Base-by-base conservation (phyloP, 1,140 invertebrate species). In the Trichonephila clavipes region DNA sequence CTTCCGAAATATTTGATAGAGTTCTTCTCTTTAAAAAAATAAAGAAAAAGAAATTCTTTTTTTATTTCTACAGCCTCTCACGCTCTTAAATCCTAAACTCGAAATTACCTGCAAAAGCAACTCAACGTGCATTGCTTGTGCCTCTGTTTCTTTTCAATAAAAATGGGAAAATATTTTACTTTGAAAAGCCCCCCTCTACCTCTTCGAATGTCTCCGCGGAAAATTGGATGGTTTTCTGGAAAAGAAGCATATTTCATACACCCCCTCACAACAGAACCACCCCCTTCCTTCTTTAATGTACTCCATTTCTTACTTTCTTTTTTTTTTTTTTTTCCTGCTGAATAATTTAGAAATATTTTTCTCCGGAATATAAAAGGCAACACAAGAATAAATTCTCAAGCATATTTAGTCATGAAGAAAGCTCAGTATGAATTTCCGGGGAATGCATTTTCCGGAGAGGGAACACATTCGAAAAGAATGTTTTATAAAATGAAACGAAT, bases 341-440 rank as follows among this genome's bases (percentile, higher is more conserved):
- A 88, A 88, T 88, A 88, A 88, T 88, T 88, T 88, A 88, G 86
- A 88, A 88, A 88, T 64, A 88, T 88, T 88, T 64, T 88, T 40
- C 61, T 88, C 61, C 14, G 19, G 21, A 58, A 77, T 40, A 77
- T 77, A 40, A 85, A 34, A 40, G 86, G 86, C 86, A 66, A 64
- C 86, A 88, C 62, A 40, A 16, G 86, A 64, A 88, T 88, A 88
- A 88, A 88, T 64, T 88, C 86, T 21, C 86, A 28, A 44, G 59
- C 62, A 64, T 88, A 88, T 88, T 88, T 88, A 88, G 86, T 85
- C 51, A 59, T 21, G 83, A 24, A 58, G 83, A 85, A n/a, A 77
- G 12, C 44, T 85, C n/a, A 24, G 83, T 59, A 59, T 85, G 83
- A 21, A 59, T 59, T 85, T 85, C 51, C 12, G 51, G 51, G 51